A percentile compares a stretch with the other conserved stretches of the same genome.
phyloP scores from a whole-genome alignment of 2,888 invertebrate species.

The Polyploca ridens region DNA sequence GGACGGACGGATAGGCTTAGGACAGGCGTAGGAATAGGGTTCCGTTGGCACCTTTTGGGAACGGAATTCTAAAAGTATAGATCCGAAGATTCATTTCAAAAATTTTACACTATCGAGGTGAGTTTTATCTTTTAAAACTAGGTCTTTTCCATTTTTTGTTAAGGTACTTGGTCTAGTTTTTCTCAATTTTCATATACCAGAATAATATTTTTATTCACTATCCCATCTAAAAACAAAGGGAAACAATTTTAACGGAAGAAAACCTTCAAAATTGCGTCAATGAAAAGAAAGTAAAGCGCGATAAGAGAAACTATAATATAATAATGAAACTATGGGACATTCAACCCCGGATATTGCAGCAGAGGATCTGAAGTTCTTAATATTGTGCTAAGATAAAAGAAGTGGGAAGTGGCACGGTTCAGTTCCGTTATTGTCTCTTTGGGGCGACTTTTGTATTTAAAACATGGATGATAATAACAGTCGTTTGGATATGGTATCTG shows the following conservation, averaged over 20 bases:
- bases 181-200: background rate
- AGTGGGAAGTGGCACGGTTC: conserved; percentile 27
- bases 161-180: background rate
- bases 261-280: conserved; percentile 44
- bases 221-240: conserved; percentile 19
- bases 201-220: conserved; percentile 4
- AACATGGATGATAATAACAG: background rate
- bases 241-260: conserved; percentile 27
- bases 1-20: too few species aligned
- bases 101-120: too few species aligned
- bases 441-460: conserved; percentile 16
- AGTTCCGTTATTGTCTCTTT: conserved; percentile 39
- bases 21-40: too few species aligned
- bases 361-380: conserved; percentile 39
- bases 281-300: conserved; percentile 50
- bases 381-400: conserved; percentile 49
- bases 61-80: too few species aligned
- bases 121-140: too few species aligned
- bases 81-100: too few species aligned
- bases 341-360: conserved; percentile 23
- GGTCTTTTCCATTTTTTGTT: background rate
- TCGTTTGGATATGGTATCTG: background rate
- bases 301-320: conserved; percentile 49
- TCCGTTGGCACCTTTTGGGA: too few species aligned
- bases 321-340: conserved; percentile 54